phyloP scores from a whole-genome alignment of 2,113 vertebrate species.

The Malurus alboscapulatus region DNA sequence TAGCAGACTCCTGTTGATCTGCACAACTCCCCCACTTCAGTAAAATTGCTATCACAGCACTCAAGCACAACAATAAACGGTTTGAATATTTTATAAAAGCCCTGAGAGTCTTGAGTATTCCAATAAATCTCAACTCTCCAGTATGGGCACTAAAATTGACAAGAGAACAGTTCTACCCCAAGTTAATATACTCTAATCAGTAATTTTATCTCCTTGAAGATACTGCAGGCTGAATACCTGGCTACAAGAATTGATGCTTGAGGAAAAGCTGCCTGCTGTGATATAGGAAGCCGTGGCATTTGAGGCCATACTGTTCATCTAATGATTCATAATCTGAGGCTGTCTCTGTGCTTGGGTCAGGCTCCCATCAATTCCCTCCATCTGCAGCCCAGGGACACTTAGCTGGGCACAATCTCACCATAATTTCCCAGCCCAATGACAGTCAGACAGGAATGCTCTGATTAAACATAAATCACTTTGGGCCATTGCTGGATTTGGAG shows the following conservation, averaged over 20 bases:
- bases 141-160: background rate
- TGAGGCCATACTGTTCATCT: background rate
- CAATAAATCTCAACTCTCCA: background rate
- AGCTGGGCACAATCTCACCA: background rate
- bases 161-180: background rate
- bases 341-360: slow-evolving; percentile 24
- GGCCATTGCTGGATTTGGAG: background rate
- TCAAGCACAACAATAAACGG: background rate
- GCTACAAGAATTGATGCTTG: background rate
- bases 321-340: background rate
- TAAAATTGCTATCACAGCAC: background rate
- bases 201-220: background rate
- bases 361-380: background rate
- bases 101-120: background rate
- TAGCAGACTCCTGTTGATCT: background rate
- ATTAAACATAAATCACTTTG: slow-evolving; percentile 25
- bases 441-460: slow-evolving; percentile 6
- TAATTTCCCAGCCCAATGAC: slow-evolving; percentile 9
- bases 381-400: background rate
- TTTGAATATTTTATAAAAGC: slow-evolving; percentile 10
- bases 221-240: background rate
- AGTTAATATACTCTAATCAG: background rate
- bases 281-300: background rate
- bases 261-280: slow-evolving; percentile 1
- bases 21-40: background rate